These are phyloP conservation scores for Lumbricus terrestris DNA, from an alignment of 2,888 invertebrate genomes.

Conservation along the genomic window DNA sequence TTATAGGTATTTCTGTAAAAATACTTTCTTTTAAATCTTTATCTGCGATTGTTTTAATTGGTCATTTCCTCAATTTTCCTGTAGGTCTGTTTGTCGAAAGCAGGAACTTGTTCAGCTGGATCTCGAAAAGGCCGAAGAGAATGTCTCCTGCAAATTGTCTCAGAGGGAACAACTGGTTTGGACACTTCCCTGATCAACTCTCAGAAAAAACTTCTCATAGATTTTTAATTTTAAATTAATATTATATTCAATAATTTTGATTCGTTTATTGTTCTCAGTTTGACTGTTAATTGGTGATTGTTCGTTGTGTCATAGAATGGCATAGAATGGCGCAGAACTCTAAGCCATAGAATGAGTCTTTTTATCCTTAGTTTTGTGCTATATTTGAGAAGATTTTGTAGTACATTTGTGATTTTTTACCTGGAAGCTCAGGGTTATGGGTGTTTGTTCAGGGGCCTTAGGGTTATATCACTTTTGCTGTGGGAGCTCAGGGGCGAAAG, in stretches of 20 bases:
- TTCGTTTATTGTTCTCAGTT: no score
- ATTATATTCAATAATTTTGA: no score
- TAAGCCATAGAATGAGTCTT: background rate
- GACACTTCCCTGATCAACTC: background rate
- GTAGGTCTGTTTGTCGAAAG: conserved; percentile 70
- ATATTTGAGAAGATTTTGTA: no score
- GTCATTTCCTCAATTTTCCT: background rate
- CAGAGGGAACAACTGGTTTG: conserved; percentile 61
- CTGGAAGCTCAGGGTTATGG: no score
- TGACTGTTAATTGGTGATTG: no score
- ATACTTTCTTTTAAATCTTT: background rate
- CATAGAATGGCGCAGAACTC: no score
- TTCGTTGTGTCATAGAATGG: no score
- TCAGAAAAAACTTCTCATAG: background rate
- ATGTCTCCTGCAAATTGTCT: conserved; percentile 62
- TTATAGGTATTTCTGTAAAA: no score
- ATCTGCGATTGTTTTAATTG: background rate
- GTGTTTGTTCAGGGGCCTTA: no score
- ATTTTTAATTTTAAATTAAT: background rate
- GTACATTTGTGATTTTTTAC: no score
- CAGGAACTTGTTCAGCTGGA: conserved; percentile 74
- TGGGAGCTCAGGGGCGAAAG: no score
- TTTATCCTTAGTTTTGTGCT: background rate
- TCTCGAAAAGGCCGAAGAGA: conserved; percentile 72
- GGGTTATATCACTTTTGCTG: no score